Base-by-base conservation (phyloP, 2,888 invertebrate genomes). In the Hyposoter dolosus region DNA sequence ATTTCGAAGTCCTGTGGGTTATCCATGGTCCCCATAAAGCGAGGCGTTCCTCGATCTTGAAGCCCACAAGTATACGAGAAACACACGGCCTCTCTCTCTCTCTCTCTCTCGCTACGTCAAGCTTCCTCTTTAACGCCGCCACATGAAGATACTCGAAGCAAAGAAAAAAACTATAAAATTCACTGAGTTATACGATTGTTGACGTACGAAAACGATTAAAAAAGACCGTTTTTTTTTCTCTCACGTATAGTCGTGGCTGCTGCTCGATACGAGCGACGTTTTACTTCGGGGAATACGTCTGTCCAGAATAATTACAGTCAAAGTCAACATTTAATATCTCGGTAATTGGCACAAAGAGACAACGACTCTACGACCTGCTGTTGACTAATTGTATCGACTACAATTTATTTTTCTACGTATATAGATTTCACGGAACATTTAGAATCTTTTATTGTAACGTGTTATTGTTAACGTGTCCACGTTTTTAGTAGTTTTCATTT, bases 141-240 rank as follows among this genome's bases (percentile, higher is more conserved):
- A 47, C 71, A 47, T 68, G 68, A 75, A 53, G 63, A 85, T 86
- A 90, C 89, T 90, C 87, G 87, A 60, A 15, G 9, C 23, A 60
- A 60, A 60, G 47, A 47, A 69, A 47, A 88, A 88, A 91, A 90
- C 91, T 89, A 92, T 92, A 90, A 91, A 90, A 89, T 82, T 86
- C 74, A 56, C 74, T 89, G 90, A 91, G 89, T 90, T 91, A 82
- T 66, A 89, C 87, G 89, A 88, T 89, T 78, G 77, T 78, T 76
- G 76, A 81, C 76, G 74, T 79, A 85, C 71, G 56, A 78, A 76
- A 75, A 79, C 80, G 71, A 80, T 83, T 76, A 78, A 66, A 74
- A 68, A 69, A 53, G 68, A 35, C 50, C 56, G 53, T 66, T 79
- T 75, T 81, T 28, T 78, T 71, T 66, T 63, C 60, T 47, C 66